Percentiles rank a stretch among this genome's conserved stretches.
phyloP scores from a whole-genome alignment of 2,113 vertebrate genomes.

The Fregata magnificens region DNA sequence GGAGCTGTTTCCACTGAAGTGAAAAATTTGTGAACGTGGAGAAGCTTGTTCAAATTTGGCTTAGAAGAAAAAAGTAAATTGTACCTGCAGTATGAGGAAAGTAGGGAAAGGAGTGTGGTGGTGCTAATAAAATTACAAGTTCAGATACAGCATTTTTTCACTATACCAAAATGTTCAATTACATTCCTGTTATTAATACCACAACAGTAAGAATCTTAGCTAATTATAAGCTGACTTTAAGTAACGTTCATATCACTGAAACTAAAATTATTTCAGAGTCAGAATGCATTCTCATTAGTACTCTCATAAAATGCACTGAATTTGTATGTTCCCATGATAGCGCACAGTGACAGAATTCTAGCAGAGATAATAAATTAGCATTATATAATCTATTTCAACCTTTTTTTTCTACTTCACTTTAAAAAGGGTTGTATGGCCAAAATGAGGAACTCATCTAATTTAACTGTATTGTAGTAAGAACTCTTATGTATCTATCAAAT shows the following conservation, averaged over 20 bases:
- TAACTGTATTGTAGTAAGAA: neutral
- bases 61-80: neutral
- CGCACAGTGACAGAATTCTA: neutral
- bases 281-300: neutral
- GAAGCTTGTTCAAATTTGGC: neutral
- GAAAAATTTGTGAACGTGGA: neutral
- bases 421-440: neutral
- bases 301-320: neutral
- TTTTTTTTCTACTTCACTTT: neutral
- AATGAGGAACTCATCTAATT: neutral
- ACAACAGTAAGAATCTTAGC: neutral
- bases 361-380: neutral
- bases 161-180: neutral
- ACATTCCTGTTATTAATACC: neutral
- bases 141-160: neutral
- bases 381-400: neutral
- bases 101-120: neutral
- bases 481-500: neutral
- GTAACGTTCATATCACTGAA: neutral
- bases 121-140: neutral
- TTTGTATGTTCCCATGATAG: neutral
- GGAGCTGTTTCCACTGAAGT: neutral
- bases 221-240: neutral
- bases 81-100: neutral
- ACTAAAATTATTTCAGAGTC: neutral